Evolutionary conservation across 2,113 vertebrate species (phyloP).

Genomic region (Cephalophus harveyi): DNA sequence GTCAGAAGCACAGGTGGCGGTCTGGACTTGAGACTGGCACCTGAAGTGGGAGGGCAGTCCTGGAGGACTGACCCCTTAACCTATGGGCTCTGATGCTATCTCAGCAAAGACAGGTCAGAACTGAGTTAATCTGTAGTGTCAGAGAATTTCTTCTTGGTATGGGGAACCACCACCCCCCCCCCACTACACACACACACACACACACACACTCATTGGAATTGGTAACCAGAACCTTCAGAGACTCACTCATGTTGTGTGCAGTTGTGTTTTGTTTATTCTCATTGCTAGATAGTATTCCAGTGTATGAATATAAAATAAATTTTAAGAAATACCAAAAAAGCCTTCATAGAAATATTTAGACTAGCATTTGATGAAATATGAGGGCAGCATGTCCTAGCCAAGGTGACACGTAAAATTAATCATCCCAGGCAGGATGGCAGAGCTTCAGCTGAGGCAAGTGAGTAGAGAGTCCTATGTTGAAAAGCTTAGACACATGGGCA

Average conservation of each 20-base stretch:
- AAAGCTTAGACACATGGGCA: background rate
- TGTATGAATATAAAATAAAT: background rate
- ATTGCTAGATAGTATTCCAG: background rate
- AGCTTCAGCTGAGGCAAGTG: background rate
- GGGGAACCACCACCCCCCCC: background rate
- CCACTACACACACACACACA: background rate
- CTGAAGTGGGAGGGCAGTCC: background rate
- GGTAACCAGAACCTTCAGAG: background rate
- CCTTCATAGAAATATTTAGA: background rate
- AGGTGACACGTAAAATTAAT: background rate
- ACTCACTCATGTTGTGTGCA: background rate
- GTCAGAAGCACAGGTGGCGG: background rate
- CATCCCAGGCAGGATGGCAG: background rate
- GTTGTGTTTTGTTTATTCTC: background rate
- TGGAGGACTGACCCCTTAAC: background rate
- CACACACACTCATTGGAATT: background rate
- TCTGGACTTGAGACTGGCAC: background rate
- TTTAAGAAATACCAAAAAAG: background rate
- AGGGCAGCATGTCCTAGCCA: background rate
- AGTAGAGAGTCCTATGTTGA: background rate
- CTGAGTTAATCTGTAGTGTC: background rate
- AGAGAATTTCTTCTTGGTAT: background rate
- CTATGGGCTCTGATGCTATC: background rate
- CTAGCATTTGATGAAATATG: background rate
- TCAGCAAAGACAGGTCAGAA: background rate